phyloP scores from a whole-genome alignment of 2,888 invertebrate species.

The Caenorhabditis japonica region DNA sequence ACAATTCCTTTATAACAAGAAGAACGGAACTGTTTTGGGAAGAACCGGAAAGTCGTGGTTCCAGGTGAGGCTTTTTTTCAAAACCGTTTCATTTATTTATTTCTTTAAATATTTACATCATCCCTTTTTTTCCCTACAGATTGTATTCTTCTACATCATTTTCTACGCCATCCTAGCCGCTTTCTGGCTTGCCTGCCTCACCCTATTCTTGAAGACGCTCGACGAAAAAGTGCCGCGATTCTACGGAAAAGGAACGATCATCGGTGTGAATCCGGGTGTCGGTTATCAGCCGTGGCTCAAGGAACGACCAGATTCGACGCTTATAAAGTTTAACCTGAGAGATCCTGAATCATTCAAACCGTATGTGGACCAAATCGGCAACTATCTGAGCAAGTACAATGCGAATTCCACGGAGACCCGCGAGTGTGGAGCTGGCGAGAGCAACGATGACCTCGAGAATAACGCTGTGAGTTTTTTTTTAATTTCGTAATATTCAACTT shows the following conservation, averaged over 20 bases:
- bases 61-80: slow-evolving; percentile 61
- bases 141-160: slow-evolving; percentile 93
- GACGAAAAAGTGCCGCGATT: slow-evolving; percentile 89
- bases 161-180: slow-evolving; percentile 92
- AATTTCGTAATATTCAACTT: neutral
- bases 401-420: slow-evolving; percentile 67
- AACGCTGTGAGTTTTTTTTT: slow-evolving; percentile 17
- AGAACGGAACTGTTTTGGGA: slow-evolving; percentile 72
- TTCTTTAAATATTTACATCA: slow-evolving; percentile 66
- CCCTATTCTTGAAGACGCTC: slow-evolving; percentile 93
- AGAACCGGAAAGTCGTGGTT: slow-evolving; percentile 75
- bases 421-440: slow-evolving; percentile 62
- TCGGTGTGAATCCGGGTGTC: slow-evolving; percentile 94
- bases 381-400: slow-evolving; percentile 70
- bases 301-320: slow-evolving; percentile 92
- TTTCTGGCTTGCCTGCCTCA: slow-evolving; percentile 94
- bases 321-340: slow-evolving; percentile 88
- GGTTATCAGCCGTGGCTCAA: slow-evolving; percentile 97
- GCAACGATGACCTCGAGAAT: slow-evolving; percentile 54
- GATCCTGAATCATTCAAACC: slow-evolving; percentile 49
- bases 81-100: neutral
- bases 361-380: slow-evolving; percentile 66
- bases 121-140: slow-evolving; percentile 84
- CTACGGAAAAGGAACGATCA: slow-evolving; percentile 88
- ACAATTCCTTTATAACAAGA: slow-evolving; percentile 75